Base-by-base conservation (phyloP, 2,113 vertebrate genomes). In the Calypte anna region DNA sequence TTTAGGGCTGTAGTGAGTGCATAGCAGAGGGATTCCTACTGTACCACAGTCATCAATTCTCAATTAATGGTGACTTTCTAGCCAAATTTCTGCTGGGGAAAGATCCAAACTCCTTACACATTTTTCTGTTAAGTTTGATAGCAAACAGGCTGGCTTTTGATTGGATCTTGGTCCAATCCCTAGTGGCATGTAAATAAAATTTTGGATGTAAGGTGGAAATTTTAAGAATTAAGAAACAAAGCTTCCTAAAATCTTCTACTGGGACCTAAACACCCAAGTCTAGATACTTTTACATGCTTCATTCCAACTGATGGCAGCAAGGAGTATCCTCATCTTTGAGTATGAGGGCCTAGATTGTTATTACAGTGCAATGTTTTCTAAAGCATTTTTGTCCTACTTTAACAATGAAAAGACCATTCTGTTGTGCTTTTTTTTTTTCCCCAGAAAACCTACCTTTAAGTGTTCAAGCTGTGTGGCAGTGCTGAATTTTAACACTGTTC, bases 401-500 rank as follows among this genome's bases (percentile, higher is more conserved):
- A 86, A 12, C 46, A 66, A 66, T 7, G 9, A 90, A 82, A 16
- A 78, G 11, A 83, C 21, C 19, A 63, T 31, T 74, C 30, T 59
- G 10, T 44, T 88, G 80, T 64, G 63, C 12, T 14, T 73, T 44
- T 82, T 54, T 73, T 13, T 50, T 20, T 17, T 40, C 36, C 14
- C 12, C 40, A 48, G 38, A 64, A 91, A 84, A 64, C 18, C 33
- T 40, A 55, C 25, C 22, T 89, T 70, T 38, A 19, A 92, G 75
- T 23, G 38, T 57, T 75, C 69, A 75, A 78, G 80, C 76, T 79
- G 53, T 46, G 43, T 40, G 33, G 63, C 64, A 84, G 40, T 33
- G 48, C 82, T 93, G 82, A 95, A 93, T 88, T 91, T 48, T 78
- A 94, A 83, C 90, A 64, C 27, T 64, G 38, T 57, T 78, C 90